Conservation (phyloP, 2,888 invertebrate genomes). For the Helleia helle region DNA sequence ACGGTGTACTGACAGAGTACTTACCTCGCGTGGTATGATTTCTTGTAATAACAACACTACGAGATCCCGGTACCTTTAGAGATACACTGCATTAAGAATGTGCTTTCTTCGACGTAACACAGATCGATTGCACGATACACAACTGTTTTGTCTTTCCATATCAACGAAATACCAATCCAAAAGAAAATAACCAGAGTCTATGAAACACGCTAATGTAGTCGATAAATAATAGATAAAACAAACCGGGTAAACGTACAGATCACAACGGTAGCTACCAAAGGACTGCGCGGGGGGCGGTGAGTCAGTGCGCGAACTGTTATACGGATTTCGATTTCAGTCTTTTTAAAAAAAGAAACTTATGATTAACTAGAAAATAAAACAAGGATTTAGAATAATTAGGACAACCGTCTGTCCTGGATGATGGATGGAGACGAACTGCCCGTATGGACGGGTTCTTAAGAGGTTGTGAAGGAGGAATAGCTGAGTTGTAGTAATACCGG, state of each 20-base stretch:
- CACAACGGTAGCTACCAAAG: conserved; percentile 6
- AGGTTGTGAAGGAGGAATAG: no score
- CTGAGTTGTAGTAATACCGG: no score
- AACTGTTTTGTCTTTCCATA: conserved; percentile 10
- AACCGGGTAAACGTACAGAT: background rate
- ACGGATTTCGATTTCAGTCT: no score
- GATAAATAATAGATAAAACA: background rate
- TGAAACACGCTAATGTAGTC: background rate
- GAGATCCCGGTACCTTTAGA: conserved; percentile 16
- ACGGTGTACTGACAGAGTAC: no score
- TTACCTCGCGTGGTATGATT: conserved; percentile 18
- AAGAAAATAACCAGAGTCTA: background rate
- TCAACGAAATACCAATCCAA: background rate
- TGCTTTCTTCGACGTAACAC: conserved; percentile 8
- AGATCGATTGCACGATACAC: conserved; percentile 6
- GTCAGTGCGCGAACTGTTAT: no score
- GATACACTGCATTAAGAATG: conserved; percentile 5
- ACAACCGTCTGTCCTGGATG: no score
- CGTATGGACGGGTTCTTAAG: no score
- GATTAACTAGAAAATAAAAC: no score
- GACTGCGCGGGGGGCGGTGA: no score
- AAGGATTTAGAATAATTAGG: no score
- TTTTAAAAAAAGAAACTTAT: no score
- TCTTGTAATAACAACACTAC: conserved; percentile 16
- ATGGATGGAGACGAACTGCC: no score